phyloP scores from a whole-genome alignment of 2,888 invertebrate species.

The Agrotis exclamationis region DNA sequence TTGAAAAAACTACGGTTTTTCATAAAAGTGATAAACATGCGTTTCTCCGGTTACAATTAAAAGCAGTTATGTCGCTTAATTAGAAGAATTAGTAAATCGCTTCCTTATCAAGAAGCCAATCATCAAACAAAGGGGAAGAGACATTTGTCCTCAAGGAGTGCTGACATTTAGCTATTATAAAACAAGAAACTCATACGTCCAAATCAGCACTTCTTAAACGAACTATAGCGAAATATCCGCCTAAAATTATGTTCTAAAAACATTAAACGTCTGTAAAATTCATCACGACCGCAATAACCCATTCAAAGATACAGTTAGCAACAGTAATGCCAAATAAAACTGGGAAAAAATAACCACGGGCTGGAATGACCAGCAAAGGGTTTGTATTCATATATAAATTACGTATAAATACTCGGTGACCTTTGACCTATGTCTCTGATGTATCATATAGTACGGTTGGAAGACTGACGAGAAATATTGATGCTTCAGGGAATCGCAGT shows the following conservation, averaged over 20 bases:
- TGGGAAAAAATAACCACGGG: not conserved
- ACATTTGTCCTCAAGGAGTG: not conserved
- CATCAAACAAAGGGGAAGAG: not conserved
- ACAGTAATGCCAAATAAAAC: constrained; percentile 18
- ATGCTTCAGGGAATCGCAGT: constrained; percentile 23
- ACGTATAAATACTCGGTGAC: constrained; percentile 26
- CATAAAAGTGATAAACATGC: too few species aligned
- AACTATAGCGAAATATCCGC: too few species aligned
- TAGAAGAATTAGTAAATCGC: too few species aligned
- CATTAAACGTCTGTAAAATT: too few species aligned
- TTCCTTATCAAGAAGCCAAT: not conserved
- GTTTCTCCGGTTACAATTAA: too few species aligned
- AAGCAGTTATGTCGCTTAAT: too few species aligned
- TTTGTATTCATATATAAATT: constrained; percentile 18
- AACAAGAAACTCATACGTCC: not conserved
- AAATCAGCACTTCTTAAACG: too few species aligned
- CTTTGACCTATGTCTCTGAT: constrained; percentile 16
- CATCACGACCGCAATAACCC: too few species aligned
- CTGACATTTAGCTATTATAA: not conserved
- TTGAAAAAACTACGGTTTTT: not conserved
- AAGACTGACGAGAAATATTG: constrained; percentile 10
- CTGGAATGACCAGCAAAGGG: constrained; percentile 1
- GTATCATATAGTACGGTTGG: constrained; percentile 15
- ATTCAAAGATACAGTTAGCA: constrained; percentile 9
- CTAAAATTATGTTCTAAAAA: too few species aligned